Evolutionary conservation across 2,113 vertebrate genomes (phyloP), one percentile per base, ranked within the genome.

Genomic region (Burhinus bistriatus): DNA sequence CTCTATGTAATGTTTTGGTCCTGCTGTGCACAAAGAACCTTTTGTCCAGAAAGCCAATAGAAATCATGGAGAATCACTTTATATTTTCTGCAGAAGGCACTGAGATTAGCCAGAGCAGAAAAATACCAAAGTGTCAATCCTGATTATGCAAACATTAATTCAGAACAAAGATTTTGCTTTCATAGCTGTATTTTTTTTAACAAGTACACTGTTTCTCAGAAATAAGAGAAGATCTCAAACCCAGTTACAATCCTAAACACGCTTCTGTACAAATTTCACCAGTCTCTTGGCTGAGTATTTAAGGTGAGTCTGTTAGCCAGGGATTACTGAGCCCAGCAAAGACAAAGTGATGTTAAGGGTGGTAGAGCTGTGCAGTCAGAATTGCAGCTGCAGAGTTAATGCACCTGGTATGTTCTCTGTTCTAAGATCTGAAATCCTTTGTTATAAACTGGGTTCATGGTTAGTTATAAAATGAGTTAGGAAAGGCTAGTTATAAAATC

Each of bases 1-100:
- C 87, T 85, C 55, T 88, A 65, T 83, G 72, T 85, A 89, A 71
- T 84, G 65, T 95, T 96, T 94, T 70, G 42, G 69, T 94, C 61
- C 44, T 70, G 52, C 47, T 70, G 40, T 21, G 42, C 72, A 97
- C 91, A 97, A 96, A 78, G 84, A 72, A 23, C 1, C 62, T 82
- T 97, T 97, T 97, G 90, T 97, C 57, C 57, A 32, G 57, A 26
- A 34, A 90, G 20, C 34, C 57, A 89, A 64, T 52, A 82, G 77
- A 73, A 93, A 84, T 49, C 0, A 0, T n/a, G 40, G 49, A 94
- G 77, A 85, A 90, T 83, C 69, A 54, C n/a, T 87, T 79, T 19
- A n/a, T 66, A 62, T 82, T 79, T 91, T 89, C 88, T 86, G 70
- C 75, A 90, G 88, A 92, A 85, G 89, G 42, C 32, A 73, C 36